Evolutionary conservation across 2,113 vertebrate species (phyloP).

Genomic region (Tylochromis polylepis): DNA sequence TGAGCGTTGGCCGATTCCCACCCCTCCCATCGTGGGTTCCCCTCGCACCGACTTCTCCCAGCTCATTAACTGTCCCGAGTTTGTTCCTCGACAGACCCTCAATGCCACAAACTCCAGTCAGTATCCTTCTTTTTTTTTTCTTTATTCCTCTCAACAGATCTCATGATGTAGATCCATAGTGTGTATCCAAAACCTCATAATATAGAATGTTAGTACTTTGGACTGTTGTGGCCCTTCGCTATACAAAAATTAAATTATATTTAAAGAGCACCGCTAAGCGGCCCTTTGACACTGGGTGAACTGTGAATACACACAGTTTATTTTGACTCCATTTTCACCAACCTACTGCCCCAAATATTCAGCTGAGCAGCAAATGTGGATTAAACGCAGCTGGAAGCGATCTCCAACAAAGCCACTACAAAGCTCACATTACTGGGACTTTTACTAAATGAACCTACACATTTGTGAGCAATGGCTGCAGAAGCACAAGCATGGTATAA

Average conservation of each 20-base stretch:
- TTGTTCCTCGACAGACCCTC: slow-evolving; percentile 85
- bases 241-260: not conserved
- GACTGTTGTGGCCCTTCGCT: not conserved
- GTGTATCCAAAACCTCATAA: not conserved
- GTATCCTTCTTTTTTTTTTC: not conserved
- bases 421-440: not conserved
- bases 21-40: slow-evolving; percentile 67
- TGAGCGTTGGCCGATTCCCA: slow-evolving; percentile 92
- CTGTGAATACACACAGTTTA: not conserved
- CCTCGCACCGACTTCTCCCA: slow-evolving; percentile 89
- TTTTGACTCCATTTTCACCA: not conserved
- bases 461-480: not conserved
- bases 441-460: not conserved
- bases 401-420: not conserved
- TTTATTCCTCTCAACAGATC: not conserved
- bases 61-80: slow-evolving; percentile 94
- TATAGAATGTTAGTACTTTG: not conserved
- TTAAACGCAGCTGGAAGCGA: not conserved
- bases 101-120: slow-evolving; percentile 77
- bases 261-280: not conserved
- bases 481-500: not conserved
- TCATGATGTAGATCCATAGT: not conserved
- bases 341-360: not conserved
- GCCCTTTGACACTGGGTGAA: not conserved
- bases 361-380: not conserved